Conservation (phyloP, 2,797 vertebrate genomes). For the Sebastiscus albofasciatus region DNA sequence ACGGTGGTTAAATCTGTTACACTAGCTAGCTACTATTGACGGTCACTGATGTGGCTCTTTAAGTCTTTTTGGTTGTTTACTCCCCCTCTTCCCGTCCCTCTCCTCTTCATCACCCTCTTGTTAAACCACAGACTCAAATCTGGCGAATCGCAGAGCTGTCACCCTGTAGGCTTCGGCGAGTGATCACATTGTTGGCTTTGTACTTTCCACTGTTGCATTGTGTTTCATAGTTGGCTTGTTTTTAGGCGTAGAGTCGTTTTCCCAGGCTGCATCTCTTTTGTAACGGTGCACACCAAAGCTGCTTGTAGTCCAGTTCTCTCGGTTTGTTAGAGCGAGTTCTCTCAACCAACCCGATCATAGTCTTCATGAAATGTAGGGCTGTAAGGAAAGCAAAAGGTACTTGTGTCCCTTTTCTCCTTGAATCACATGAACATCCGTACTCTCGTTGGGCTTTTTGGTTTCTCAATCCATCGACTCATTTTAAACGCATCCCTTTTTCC, state of each 20-base stretch:
- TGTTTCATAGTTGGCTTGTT: constrained; percentile 47
- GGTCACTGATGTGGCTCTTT: constrained; percentile 42
- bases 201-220: constrained; percentile 44
- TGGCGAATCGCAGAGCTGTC: constrained; percentile 27
- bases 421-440: constrained; percentile 36
- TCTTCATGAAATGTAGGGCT: constrained; percentile 70
- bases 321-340: constrained; percentile 26
- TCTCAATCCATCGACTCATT: constrained; percentile 14
- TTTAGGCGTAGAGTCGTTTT: constrained; percentile 33
- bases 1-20: constrained; percentile 65
- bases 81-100: neutral
- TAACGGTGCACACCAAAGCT: constrained; percentile 76
- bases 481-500: constrained; percentile 18
- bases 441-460: constrained; percentile 26
- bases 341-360: constrained; percentile 28
- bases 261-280: constrained; percentile 67
- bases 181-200: constrained; percentile 47
- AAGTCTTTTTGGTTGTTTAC: constrained; percentile 17
- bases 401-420: constrained; percentile 59
- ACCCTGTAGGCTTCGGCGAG: constrained; percentile 27
- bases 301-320: constrained; percentile 67
- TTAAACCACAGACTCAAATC: constrained; percentile 30
- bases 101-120: neutral
- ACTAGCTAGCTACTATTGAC: constrained; percentile 61
- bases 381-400: constrained; percentile 62